Evolutionary conservation across 2,113 vertebrate species (phyloP), one percentile per base, ranked within the genome.

Genomic region (Rana temporaria): DNA sequence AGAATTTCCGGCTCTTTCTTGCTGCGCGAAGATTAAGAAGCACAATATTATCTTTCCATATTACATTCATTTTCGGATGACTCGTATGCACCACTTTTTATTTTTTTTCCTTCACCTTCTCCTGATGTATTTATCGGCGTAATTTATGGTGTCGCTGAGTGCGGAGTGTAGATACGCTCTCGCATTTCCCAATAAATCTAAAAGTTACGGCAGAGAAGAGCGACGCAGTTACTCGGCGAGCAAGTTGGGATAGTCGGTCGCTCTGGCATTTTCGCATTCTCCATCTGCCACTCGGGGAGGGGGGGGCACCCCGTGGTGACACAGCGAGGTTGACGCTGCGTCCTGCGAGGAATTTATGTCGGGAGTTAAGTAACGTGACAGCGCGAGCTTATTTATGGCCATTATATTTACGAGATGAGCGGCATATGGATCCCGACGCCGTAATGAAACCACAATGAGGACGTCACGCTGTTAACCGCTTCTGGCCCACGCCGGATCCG

Each of bases 341-440:
- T 64, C 14, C 24, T 18, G 3, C 34, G 22, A 4, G 52, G 48
- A 53, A 79, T 79, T 79, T 68, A 79, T 79, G 77, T 42, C 77
- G 32, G 20, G 48, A 68, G 63, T 68, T 79, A 79, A 79, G 77
- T 79, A 38, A 22, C 18, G 64, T 68, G 77, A 79, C 77, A 68
- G 52, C 48, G 52, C 1, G 1, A 19, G 9, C 19, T 67, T 38
- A 68, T 79, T 79, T 79, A 79, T 30, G 9, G 63, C 11, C 17
- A 57, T 57, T 38, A 20, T 55, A 67, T 68, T 79, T 55, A 68
- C 56, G 26, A 78, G 63, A 57, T 15, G 48, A 79, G 64, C 19
- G 6, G 63, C 77, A 38, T 38, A 38, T 57, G 52, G 63, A 20
- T 67, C 12, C 48, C 17, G 16, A 14, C 22, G 64, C 22, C 32